These are phyloP conservation scores for Riptortus pedestris DNA, from an alignment of 1,140 invertebrate species.

Conservation along the genomic window DNA sequence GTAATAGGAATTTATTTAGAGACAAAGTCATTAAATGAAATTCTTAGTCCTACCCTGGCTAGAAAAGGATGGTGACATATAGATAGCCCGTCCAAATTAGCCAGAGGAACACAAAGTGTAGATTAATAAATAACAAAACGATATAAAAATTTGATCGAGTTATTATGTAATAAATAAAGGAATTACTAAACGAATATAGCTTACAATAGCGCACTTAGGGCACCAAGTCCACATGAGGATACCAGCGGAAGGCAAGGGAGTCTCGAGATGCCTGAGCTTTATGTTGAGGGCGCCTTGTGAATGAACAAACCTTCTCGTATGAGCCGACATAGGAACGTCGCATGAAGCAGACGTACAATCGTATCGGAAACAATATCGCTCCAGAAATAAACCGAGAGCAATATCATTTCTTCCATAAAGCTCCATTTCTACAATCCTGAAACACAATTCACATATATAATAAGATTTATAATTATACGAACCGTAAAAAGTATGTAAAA, in stretches of 20 bases:
- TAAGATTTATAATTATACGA: too few species aligned
- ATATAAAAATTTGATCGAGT: too few species aligned
- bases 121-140: too few species aligned
- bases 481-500: too few species aligned
- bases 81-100: too few species aligned
- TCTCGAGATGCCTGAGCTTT: constrained; percentile 45
- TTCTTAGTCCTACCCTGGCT: too few species aligned
- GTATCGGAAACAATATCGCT: constrained; percentile 78
- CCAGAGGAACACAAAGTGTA: too few species aligned
- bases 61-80: too few species aligned
- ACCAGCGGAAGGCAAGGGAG: constrained; percentile 29
- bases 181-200: too few species aligned
- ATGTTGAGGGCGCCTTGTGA: constrained; percentile 64
- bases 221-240: constrained; percentile 89
- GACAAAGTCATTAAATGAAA: too few species aligned
- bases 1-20: too few species aligned
- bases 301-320: constrained; percentile 73
- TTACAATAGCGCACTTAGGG: constrained; percentile 56
- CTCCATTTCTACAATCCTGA: constrained; percentile 81
- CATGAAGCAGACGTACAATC: constrained; percentile 73
- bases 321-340: constrained; percentile 74
- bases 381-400: constrained; percentile 84
- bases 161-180: too few species aligned
- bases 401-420: constrained; percentile 92
- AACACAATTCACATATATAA: constrained; percentile 30